Base-by-base conservation (phyloP, 2,888 invertebrate genomes). In the Melikaiella ostensackeni region DNA sequence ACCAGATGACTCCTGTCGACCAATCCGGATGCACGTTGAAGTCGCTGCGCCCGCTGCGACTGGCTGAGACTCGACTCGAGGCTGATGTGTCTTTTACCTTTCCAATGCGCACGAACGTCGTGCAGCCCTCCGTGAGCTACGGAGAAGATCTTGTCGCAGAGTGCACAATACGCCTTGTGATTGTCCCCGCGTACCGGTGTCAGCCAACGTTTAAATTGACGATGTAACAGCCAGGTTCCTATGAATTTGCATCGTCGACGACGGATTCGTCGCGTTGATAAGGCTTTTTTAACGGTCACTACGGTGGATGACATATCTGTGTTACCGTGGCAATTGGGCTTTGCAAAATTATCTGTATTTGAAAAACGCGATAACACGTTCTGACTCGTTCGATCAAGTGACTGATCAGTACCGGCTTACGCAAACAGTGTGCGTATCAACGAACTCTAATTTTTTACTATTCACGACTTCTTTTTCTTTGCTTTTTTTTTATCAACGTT, bases 171-270 rank as follows among this genome's bases (percentile, higher is more conserved):
- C 35, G 86, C 89, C 79, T 88, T 88, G 84, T 88, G 88, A 78
- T 84, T 81, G 81, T 88, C 86, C 42, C 86, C 87, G 80, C 86
- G 86, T 77, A 88, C 87, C 77, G 87, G 85, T 80, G 85, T 81
- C 70, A 89, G 81, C 88, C 88, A 88, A 75, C 85, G 79, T 66
- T 86, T 85, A 85, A 88, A 88, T 80, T 87, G 85, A 75, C 84
- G 85, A 78, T 84, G 85, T 80, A 79, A 80, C 76, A 84, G 81
- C 87, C 88, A 88, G 76, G 83, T 85, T 76, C 84, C 82, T 83
- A 88, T 87, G 84, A 88, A 89, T 84, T 88, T 88, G 85, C 90
- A 88, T 83, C 87, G 87, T 76, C 88, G 86, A 76, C 88, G 86
- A 62, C 84, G 81, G 21, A 80, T 76, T 57, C 80, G 79, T 30